Evolutionary conservation across 2,888 invertebrate genomes (phyloP).

Genomic region (Podabrus alpinus): DNA sequence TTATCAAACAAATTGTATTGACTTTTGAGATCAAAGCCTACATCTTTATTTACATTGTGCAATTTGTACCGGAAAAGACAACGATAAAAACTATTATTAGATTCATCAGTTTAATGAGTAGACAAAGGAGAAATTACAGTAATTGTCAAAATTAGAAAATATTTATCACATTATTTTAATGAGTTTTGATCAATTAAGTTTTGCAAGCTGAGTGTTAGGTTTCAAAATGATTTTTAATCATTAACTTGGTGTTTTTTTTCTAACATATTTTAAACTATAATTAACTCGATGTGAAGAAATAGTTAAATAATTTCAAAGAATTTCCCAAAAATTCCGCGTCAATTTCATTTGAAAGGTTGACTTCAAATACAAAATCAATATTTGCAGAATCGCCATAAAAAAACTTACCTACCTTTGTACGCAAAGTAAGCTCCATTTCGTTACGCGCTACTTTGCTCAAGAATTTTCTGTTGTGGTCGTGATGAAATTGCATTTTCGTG

Average conservation of each 20-base stretch:
- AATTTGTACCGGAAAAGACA: neutral
- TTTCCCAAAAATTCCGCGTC: too few species aligned
- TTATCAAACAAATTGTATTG: neutral
- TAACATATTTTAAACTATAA: neutral
- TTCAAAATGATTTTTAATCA: neutral
- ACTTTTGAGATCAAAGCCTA: neutral
- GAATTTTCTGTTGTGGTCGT: too few species aligned
- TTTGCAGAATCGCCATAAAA: too few species aligned
- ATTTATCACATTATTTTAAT: neutral
- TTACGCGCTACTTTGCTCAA: too few species aligned
- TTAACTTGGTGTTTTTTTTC: neutral
- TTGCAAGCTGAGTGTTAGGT: too few species aligned
- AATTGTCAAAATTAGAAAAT: neutral
- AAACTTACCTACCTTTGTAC: too few species aligned
- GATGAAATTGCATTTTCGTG: too few species aligned
- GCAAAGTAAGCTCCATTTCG: too few species aligned
- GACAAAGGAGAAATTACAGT: neutral
- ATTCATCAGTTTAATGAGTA: neutral
- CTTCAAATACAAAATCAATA: too few species aligned
- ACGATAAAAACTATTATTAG: neutral
- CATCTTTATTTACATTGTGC: neutral
- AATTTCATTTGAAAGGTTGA: too few species aligned
- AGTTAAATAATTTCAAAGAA: too few species aligned
- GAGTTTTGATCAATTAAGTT: neutral
- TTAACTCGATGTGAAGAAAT: too few species aligned